Conservation (phyloP, 2,797 vertebrate species). For the Scomberomorus guttatus region DNA sequence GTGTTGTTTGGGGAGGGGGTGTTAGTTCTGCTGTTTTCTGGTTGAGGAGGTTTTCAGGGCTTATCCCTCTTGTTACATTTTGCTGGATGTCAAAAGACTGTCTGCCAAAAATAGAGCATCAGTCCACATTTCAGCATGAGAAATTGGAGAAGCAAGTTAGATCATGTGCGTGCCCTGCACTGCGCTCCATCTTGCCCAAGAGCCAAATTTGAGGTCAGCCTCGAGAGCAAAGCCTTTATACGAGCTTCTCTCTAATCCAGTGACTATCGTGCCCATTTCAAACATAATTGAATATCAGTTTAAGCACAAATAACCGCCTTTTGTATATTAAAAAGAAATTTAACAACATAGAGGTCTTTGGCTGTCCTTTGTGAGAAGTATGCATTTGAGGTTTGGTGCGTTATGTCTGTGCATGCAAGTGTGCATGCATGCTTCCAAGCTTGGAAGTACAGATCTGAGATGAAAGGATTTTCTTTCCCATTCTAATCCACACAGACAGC, state of each 20-base stretch:
- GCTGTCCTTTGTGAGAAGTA: slow-evolving; percentile 41
- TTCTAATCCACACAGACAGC: slow-evolving; percentile 87
- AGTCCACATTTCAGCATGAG: slow-evolving; percentile 67
- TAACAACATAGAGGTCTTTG: slow-evolving; percentile 23
- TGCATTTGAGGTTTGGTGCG: slow-evolving; percentile 49
- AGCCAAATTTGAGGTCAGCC: slow-evolving; percentile 70
- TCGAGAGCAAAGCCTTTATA: slow-evolving; percentile 59
- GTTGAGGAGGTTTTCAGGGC: slow-evolving; percentile 53
- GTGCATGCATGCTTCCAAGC: slow-evolving; percentile 60
- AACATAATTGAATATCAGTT: slow-evolving; percentile 66
- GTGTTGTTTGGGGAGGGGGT: slow-evolving; percentile 45
- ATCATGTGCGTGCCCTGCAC: slow-evolving; percentile 53
- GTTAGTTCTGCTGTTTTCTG: slow-evolving; percentile 50
- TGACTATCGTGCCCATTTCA: slow-evolving; percentile 38
- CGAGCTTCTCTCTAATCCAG: slow-evolving; percentile 59
- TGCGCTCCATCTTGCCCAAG: slow-evolving; percentile 37
- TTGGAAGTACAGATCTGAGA: slow-evolving; percentile 81
- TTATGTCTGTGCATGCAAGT: slow-evolving; percentile 43
- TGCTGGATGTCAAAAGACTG: slow-evolving; percentile 69
- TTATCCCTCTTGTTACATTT: slow-evolving; percentile 63
- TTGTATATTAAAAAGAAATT: slow-evolving; percentile 42
- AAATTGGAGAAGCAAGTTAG: slow-evolving; percentile 69
- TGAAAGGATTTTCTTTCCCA: slow-evolving; percentile 86
- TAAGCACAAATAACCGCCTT: slow-evolving; percentile 48
- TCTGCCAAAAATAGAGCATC: slow-evolving; percentile 71